Evolutionary conservation across 2,113 vertebrate species (phyloP).

Genomic region (Prochilodus magdalenae): DNA sequence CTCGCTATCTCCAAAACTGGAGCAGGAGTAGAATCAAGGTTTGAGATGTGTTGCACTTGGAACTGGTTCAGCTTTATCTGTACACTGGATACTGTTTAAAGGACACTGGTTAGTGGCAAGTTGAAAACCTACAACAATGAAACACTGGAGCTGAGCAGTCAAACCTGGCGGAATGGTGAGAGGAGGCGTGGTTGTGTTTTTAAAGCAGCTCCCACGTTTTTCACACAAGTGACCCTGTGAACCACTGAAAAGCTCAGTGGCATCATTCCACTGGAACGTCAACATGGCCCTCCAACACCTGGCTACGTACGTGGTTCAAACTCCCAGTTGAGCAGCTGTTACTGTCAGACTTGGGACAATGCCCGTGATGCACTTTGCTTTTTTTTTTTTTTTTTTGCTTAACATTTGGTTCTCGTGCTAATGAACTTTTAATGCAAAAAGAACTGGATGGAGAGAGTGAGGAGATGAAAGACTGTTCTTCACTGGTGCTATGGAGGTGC

Average conservation of each 20-base stretch:
- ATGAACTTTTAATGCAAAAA: constrained; percentile 25
- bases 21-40: neutral
- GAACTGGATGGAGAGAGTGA: neutral
- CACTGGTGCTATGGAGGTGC: constrained; percentile 34
- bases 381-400: no score
- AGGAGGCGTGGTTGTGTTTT: neutral
- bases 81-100: neutral
- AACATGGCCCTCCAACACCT: neutral
- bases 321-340: constrained; percentile 39
- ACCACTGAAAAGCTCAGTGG: neutral
- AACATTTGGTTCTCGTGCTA: neutral
- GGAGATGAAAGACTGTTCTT: neutral
- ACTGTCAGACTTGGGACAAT: constrained; percentile 31
- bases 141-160: constrained; percentile 11
- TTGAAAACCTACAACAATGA: neutral
- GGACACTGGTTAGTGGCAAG: neutral
- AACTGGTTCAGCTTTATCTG: neutral
- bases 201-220: neutral
- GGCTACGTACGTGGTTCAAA: neutral
- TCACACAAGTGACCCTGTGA: neutral
- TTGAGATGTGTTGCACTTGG: constrained; percentile 15
- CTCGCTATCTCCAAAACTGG: constrained; percentile 1
- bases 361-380: constrained; percentile 53
- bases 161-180: neutral
- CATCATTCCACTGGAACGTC: neutral